Evolutionary conservation across 2,888 invertebrate species (phyloP).

Genomic region (Cerastoderma edule): DNA sequence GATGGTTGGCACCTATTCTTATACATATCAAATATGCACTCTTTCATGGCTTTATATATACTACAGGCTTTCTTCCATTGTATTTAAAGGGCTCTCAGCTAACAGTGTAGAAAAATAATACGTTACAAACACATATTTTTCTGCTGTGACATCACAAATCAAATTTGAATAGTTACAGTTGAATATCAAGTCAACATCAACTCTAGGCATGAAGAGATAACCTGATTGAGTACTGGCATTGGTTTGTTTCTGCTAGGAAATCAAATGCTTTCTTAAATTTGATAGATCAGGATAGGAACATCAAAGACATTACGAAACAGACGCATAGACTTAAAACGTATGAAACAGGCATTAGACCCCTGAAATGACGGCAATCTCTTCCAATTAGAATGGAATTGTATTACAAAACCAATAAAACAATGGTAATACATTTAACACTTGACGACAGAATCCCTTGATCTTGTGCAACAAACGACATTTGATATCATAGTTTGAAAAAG

Average conservation of each 20-base stretch:
- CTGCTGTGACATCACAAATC: background rate
- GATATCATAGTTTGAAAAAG: no score
- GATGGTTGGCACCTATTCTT: no score
- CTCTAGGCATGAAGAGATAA: background rate
- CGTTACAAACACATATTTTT: background rate
- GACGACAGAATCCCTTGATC: no score
- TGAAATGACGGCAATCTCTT: background rate
- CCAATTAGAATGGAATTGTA: background rate
- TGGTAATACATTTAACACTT: no score
- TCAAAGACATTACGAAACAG: conserved; percentile 13
- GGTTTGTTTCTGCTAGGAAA: conserved; percentile 11
- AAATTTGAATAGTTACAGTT: background rate
- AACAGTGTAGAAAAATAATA: background rate
- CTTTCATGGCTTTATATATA: background rate
- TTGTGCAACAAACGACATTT: no score
- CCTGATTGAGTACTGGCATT: background rate
- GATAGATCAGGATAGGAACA: conserved; percentile 3
- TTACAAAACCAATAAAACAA: conserved; percentile 13
- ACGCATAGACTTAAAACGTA: conserved; percentile 20
- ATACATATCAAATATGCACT: background rate
- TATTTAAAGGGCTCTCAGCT: no score
- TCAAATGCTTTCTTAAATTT: conserved; percentile 19
- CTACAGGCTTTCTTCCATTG: background rate
- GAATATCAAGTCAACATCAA: no score
- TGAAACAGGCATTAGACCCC: background rate